Conservation (phyloP, 2,888 invertebrate species). For the Eubasilissa splendida region DNA sequence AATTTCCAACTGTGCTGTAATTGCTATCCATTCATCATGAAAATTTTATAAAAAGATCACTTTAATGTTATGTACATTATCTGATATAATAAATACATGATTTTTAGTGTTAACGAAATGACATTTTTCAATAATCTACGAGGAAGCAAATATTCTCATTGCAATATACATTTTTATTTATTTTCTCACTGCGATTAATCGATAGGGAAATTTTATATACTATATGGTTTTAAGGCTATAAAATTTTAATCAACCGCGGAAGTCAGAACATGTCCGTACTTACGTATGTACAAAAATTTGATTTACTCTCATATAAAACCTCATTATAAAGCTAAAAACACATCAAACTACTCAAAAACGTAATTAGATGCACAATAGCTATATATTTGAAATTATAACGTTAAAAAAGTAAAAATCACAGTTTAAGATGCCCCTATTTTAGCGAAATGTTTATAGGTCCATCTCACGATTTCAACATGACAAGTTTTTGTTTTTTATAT, state of each 20-base stretch:
- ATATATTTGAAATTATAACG: not conserved
- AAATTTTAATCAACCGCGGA: not conserved
- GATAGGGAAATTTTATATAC: not conserved
- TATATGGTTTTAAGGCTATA: not conserved
- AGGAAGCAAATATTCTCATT: not conserved
- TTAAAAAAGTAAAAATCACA: not conserved
- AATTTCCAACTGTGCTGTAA: too few relatives aligned
- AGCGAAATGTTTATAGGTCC: not conserved
- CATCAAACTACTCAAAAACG: not conserved
- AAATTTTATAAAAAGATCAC: not conserved
- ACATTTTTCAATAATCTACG: not conserved
- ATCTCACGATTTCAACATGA: not conserved
- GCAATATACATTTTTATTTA: constrained; percentile 13
- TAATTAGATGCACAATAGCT: not conserved
- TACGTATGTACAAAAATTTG: too few relatives aligned
- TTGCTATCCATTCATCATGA: too few relatives aligned
- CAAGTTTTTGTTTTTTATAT: not conserved
- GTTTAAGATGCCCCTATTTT: not conserved
- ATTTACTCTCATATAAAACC: too few relatives aligned
- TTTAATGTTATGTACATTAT: not conserved
- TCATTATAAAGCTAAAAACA: too few relatives aligned
- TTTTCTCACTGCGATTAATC: not conserved
- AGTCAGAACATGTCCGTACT: too few relatives aligned
- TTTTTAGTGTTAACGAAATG: not conserved
- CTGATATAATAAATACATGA: not conserved